phyloP scores from a whole-genome alignment of 2,888 invertebrate species.

The Campoplex capitator region DNA sequence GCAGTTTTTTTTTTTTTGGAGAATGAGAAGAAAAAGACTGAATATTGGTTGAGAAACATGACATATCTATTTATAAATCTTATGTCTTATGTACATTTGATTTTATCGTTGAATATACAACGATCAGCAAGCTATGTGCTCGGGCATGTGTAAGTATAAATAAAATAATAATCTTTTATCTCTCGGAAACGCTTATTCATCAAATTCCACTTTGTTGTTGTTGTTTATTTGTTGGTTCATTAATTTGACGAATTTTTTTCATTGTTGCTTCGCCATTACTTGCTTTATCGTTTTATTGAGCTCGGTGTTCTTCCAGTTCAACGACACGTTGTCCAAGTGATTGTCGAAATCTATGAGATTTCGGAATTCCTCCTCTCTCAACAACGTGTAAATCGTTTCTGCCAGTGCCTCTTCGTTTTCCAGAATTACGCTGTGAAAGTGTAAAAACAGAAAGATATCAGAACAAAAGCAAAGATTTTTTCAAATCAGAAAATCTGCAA shows the following conservation, averaged over 20 bases:
- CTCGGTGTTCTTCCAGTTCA: slow-evolving; percentile 94
- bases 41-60: slow-evolving; percentile 67
- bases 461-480: background rate
- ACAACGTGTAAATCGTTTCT: slow-evolving; percentile 89
- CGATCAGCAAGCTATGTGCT: slow-evolving; percentile 66
- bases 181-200: slow-evolving; percentile 37
- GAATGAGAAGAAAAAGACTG: slow-evolving; percentile 29
- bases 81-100: slow-evolving; percentile 73
- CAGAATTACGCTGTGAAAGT: slow-evolving; percentile 76
- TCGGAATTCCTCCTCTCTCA: slow-evolving; percentile 90
- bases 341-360: slow-evolving; percentile 98
- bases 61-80: slow-evolving; percentile 73
- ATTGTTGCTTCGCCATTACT: slow-evolving; percentile 74
- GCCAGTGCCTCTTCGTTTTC: slow-evolving; percentile 85
- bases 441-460: background rate
- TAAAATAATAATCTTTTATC: slow-evolving; percentile 68
- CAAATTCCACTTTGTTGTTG: slow-evolving; percentile 17
- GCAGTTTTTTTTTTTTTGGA: background rate
- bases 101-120: slow-evolving; percentile 65
- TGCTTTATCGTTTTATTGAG: slow-evolving; percentile 88
- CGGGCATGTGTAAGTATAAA: slow-evolving; percentile 69
- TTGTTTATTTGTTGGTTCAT: background rate
- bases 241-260: slow-evolving; percentile 37
- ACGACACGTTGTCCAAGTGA: slow-evolving; percentile 95
- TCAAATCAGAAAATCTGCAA: background rate